These are phyloP conservation scores for Eupithecia vulgata DNA, from an alignment of 2,888 invertebrate species.

Conservation along the genomic window DNA sequence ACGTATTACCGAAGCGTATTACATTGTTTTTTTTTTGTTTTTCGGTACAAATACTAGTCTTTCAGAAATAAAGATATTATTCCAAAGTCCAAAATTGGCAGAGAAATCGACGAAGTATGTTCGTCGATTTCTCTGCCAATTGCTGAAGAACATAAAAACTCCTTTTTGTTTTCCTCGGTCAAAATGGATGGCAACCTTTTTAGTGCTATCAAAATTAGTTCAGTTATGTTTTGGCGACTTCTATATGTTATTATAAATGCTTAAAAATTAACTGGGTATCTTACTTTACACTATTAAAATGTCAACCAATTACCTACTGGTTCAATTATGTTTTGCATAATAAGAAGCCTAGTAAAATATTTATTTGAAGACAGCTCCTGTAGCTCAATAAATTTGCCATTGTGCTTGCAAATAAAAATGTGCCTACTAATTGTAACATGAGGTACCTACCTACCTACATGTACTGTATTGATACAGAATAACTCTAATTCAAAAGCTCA, in stretches of 20 bases:
- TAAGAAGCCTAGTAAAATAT: neutral
- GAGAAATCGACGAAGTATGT: no score
- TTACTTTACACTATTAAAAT: neutral
- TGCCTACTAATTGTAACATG: neutral
- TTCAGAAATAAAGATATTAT: no score
- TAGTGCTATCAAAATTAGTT: neutral
- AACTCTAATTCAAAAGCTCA: conserved; percentile 3
- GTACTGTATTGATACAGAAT: neutral
- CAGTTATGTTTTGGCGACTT: neutral
- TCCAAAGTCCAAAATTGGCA: no score
- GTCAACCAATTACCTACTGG: conserved; percentile 8
- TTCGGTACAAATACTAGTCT: no score
- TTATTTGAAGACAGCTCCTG: neutral
- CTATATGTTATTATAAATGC: neutral
- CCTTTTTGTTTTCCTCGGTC: no score
- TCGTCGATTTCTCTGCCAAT: no score
- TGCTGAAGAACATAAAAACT: no score
- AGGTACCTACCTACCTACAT: neutral
- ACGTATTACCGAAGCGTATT: no score
- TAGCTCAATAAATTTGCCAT: neutral
- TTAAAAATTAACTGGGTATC: neutral
- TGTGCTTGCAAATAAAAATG: neutral
- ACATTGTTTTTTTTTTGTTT: no score
- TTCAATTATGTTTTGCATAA: conserved; percentile 8
- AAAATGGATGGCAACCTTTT: neutral